Evolutionary conservation across 2,797 vertebrate genomes (phyloP).

Genomic region (Anguilla marmorata): DNA sequence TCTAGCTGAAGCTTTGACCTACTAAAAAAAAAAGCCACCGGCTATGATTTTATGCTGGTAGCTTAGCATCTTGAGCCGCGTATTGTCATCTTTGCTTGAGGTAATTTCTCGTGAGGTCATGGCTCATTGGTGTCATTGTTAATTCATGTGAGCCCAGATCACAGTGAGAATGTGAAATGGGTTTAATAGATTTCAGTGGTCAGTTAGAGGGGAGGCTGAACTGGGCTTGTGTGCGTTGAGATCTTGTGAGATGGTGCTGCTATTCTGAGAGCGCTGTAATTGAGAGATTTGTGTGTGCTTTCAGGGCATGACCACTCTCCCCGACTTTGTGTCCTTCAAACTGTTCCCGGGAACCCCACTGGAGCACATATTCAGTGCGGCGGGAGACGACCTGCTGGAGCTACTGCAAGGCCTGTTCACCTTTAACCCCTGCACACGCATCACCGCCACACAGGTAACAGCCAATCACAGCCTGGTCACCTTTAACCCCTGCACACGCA

Average conservation of each 20-base stretch:
- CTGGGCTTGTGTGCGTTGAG: neutral
- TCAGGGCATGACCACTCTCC: constrained; percentile 88
- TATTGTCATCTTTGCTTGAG: neutral
- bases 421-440: constrained; percentile 55
- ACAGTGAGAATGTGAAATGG: neutral
- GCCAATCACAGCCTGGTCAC: constrained; percentile 81
- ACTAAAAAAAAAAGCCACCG: neutral
- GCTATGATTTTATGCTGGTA: neutral
- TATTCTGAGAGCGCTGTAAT: neutral
- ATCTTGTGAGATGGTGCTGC: neutral
- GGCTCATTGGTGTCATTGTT: neutral
- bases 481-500: constrained; percentile 83
- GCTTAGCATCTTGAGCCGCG: neutral
- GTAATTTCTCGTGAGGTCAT: neutral
- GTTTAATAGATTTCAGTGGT: neutral
- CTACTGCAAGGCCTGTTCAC: constrained; percentile 89
- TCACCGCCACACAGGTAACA: no score
- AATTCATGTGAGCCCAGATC: neutral
- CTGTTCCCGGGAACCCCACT: constrained; percentile 89
- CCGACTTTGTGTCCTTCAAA: constrained; percentile 95
- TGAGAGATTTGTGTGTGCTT: constrained; percentile 32
- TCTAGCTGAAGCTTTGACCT: neutral
- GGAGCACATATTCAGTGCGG: constrained; percentile 95
- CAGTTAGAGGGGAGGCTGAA: neutral
- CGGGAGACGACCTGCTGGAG: constrained; percentile 88